These are phyloP conservation scores for Tinamus guttatus DNA, from an alignment of 2,113 vertebrate species.

Conservation along the genomic window DNA sequence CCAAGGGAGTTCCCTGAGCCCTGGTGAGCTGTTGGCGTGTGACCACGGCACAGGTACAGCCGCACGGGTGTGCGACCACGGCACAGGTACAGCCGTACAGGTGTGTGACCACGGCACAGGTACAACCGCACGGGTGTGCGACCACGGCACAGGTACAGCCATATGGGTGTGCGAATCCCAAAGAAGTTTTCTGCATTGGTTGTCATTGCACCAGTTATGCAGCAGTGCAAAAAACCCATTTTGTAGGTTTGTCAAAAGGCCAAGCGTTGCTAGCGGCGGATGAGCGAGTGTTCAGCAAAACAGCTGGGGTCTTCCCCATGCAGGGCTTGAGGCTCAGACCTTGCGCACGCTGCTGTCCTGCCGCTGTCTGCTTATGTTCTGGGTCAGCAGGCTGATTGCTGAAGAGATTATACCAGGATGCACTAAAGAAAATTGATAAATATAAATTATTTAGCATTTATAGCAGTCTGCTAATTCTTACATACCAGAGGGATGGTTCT, in stretches of 20 bases:
- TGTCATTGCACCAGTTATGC: not conserved
- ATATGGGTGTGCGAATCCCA: not conserved
- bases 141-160: no score
- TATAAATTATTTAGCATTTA: not conserved
- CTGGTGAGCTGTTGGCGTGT: not conserved
- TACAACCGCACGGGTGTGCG: not conserved
- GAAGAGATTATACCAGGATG: not conserved
- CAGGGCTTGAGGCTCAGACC: not conserved
- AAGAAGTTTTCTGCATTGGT: not conserved
- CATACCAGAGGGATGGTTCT: fast-evolving
- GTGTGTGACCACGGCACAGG: not conserved
- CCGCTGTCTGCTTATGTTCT: not conserved
- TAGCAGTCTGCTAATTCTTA: not conserved
- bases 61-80: no score
- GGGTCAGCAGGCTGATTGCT: not conserved
- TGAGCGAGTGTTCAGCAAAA: not conserved
- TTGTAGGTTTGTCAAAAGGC: not conserved
- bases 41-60: not conserved
- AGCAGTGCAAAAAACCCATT: not conserved
- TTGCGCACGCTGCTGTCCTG: not conserved
- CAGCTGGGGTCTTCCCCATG: not conserved
- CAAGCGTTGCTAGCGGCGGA: not conserved
- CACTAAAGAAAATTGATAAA: not conserved
- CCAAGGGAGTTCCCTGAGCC: not conserved
- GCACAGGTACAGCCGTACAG: no score